phyloP scores from a whole-genome alignment of 1,140 invertebrate species.

The Acromyrmex charruanus region DNA sequence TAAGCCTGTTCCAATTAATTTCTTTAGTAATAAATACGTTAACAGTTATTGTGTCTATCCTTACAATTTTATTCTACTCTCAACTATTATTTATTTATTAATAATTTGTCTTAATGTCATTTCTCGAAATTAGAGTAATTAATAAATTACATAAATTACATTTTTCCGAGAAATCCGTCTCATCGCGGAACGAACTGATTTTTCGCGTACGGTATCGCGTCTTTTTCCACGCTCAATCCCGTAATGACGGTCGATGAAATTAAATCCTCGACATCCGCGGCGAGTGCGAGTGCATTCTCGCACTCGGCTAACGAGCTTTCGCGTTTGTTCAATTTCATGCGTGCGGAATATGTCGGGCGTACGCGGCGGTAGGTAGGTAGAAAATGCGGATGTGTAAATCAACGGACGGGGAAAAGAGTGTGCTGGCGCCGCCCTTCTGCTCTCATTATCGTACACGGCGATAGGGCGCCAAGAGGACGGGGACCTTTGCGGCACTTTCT shows the following conservation, averaged over 20 bases:
- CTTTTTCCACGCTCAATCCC: conserved; percentile 38
- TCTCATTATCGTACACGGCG: conserved; percentile 63
- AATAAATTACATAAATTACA: neutral
- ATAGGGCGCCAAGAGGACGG: conserved; percentile 43
- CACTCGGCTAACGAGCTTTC: conserved; percentile 75
- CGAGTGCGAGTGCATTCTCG: conserved; percentile 19
- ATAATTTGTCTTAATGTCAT: neutral
- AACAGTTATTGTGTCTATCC: neutral
- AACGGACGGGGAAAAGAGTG: neutral
- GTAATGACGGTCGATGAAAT: conserved; percentile 69
- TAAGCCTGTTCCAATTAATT: conserved; percentile 3
- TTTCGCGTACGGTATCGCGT: neutral
- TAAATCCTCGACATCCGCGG: conserved; percentile 64
- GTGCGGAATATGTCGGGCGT: conserved; percentile 43
- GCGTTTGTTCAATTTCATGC: conserved; percentile 72
- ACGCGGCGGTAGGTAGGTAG: neutral
- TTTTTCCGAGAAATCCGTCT: neutral
- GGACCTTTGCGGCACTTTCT: conserved; percentile 43
- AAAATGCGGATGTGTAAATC: neutral
- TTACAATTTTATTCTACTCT: neutral
- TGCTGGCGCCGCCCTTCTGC: conserved; percentile 63
- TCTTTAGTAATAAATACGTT: neutral
- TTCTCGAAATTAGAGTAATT: neutral
- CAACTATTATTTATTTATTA: neutral
- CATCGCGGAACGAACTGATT: neutral